Evolutionary conservation across 2,888 invertebrate genomes (phyloP), one percentile per base, ranked within the genome.

Genomic region (Mesochorus sp.): DNA sequence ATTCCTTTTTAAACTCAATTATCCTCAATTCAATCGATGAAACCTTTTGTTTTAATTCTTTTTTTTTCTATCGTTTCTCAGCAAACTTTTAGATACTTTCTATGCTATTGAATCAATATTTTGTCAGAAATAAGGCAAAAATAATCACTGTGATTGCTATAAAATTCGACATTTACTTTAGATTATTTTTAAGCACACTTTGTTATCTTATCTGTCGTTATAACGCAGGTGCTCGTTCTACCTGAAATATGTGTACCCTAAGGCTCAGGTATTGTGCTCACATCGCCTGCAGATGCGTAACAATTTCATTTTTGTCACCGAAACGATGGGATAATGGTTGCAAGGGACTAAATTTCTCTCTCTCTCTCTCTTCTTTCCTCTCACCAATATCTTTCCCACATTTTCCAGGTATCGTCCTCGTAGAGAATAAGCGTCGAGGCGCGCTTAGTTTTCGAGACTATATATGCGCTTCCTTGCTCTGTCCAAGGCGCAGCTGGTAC

Each of bases 381-480:
- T 17, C 26, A 39, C 53, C 70, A 57, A 57, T 80, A 78, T 62
- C 80, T 76, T 66, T 74, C 61, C 31, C 47, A 14, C 70, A 79
- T 77, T 82, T 81, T 80, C 74, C 82, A 82, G 80, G 80, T 82
- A 80, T 76, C 81, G 76, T 77, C 77, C 61, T 79, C 76, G 74
- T 78, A 70, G 76, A 80, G 78, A 77, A 72, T 47, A 55, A 42
- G 64, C 61, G 55, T 66, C 37, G 53, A 79, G 57, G 68, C 62
- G 71, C 59, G 67, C 39, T n/a, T n/a, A 51, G 24, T 70, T 62
- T 70, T 57, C 21, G 14, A 39, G n/a, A n/a, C 37, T 21, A 17
- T 28, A 37, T 44, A 21, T 19, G 39, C 2, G 34, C 31, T 26
- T 62, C 12, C 44, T 26, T 37, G n/a, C 57, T 70, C 34, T n/a